phyloP scores from a whole-genome alignment of 2,797 vertebrate genomes.

The Lates japonicus region DNA sequence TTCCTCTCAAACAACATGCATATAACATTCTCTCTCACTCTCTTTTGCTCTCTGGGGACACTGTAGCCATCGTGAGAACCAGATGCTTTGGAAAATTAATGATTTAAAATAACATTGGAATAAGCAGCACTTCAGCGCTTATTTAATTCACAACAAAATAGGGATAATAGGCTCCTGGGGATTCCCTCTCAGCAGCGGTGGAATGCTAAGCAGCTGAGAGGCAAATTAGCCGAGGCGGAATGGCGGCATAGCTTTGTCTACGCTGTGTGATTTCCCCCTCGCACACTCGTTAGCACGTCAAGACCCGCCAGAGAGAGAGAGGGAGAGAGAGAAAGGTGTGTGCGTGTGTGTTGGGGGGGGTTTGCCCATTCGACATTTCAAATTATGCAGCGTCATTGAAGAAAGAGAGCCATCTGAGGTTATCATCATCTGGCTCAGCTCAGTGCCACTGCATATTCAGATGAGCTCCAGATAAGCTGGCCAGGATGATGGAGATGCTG shows the following conservation, averaged over 20 bases:
- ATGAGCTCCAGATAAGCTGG: slow-evolving; percentile 69
- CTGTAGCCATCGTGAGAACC: slow-evolving; percentile 78
- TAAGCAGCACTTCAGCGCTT: slow-evolving; percentile 84
- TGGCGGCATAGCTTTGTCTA: slow-evolving; percentile 77
- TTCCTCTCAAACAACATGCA: slow-evolving; percentile 58
- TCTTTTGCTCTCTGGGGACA: slow-evolving; percentile 76
- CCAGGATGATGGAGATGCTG: slow-evolving; percentile 63
- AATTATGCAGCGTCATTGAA: slow-evolving; percentile 79
- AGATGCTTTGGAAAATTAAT: slow-evolving; percentile 85
- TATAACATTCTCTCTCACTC: slow-evolving; percentile 57
- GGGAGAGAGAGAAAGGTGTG: background rate
- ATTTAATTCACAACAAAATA: slow-evolving; percentile 89
- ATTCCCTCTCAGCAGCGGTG: slow-evolving; percentile 81
- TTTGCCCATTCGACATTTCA: slow-evolving; percentile 60
- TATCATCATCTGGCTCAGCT: slow-evolving; percentile 73
- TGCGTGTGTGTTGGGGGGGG: background rate
- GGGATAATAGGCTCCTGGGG: slow-evolving; percentile 88
- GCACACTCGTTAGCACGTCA: slow-evolving; percentile 76
- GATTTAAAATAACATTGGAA: slow-evolving; percentile 85
- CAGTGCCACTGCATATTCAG: slow-evolving; percentile 68
- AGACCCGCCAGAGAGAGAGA: slow-evolving; percentile 47
- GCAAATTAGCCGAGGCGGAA: slow-evolving; percentile 85
- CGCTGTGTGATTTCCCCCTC: slow-evolving; percentile 74
- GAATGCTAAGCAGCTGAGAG: slow-evolving; percentile 87
- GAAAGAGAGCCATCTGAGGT: slow-evolving; percentile 76